Conservation (phyloP, 2,888 invertebrate genomes). For the Arctia plantaginis region DNA sequence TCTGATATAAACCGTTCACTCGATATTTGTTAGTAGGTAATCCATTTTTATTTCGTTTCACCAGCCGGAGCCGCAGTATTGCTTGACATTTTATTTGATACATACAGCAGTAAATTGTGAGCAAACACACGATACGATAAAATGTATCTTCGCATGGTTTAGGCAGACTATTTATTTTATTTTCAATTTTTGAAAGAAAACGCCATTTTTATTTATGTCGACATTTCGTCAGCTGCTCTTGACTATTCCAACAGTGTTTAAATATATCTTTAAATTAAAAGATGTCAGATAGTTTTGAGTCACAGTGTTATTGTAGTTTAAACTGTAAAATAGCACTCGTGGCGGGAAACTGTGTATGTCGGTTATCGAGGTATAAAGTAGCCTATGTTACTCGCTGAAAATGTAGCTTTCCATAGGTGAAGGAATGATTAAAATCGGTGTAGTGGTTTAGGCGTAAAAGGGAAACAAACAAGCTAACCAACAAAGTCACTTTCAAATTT, state of each 20-base stretch:
- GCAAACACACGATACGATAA: conserved; percentile 28
- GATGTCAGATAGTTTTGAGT: neutral
- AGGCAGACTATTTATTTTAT: neutral
- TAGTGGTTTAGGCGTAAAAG: too few relatives aligned
- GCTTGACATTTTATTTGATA: conserved; percentile 31
- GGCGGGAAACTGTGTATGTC: too few relatives aligned
- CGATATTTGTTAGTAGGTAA: neutral
- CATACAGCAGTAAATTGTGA: conserved; percentile 26
- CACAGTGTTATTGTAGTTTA: too few relatives aligned
- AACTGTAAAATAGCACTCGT: too few relatives aligned
- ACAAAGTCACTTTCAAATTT: too few relatives aligned
- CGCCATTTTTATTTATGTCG: neutral
- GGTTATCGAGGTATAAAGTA: too few relatives aligned
- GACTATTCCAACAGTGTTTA: neutral
- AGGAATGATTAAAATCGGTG: too few relatives aligned
- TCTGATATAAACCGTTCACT: neutral
- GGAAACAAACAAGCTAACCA: too few relatives aligned
- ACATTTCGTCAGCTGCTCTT: neutral
- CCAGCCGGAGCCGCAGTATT: conserved; percentile 22
- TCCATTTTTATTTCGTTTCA: conserved; percentile 28
- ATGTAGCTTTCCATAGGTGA: too few relatives aligned
- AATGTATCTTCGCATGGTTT: conserved; percentile 4
- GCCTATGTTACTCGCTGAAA: too few relatives aligned
- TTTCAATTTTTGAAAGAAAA: neutral
- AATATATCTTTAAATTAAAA: neutral